These are phyloP conservation scores for Dyspetes luteomarginatus DNA, from an alignment of 2,888 invertebrate genomes.

Conservation along the genomic window DNA sequence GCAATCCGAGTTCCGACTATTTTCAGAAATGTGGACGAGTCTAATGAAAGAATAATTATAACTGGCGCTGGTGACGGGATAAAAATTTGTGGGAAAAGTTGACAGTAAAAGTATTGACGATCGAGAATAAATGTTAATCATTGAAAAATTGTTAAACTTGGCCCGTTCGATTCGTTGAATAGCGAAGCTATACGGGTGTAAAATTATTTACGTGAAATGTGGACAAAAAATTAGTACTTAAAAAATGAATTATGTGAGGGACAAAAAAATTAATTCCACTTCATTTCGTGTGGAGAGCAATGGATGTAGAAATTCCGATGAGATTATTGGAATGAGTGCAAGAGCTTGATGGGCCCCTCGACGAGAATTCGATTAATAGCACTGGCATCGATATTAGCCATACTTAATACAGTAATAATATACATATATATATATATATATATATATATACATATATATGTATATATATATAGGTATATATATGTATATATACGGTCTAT, in stretches of 20 bases:
- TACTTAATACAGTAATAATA: slow-evolving; percentile 59
- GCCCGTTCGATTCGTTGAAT: not conserved
- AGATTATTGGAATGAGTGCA: slow-evolving; percentile 57
- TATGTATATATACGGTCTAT: slow-evolving; percentile 10
- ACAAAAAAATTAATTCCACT: slow-evolving; percentile 39
- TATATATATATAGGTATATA: not conserved
- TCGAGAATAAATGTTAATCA: too few relatives aligned
- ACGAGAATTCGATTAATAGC: slow-evolving; percentile 53
- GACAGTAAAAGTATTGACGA: too few relatives aligned
- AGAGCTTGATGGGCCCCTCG: slow-evolving; percentile 47
- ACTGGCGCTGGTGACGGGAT: too few relatives aligned
- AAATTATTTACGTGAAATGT: slow-evolving; percentile 18
- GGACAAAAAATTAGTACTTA: slow-evolving; percentile 7
- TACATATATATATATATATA: slow-evolving; percentile 13
- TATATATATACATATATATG: slow-evolving; percentile 15
- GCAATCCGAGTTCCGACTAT: too few relatives aligned
- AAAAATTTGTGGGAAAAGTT: too few relatives aligned
- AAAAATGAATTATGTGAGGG: not conserved
- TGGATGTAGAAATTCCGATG: slow-evolving; percentile 23
- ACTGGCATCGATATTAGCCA: slow-evolving; percentile 55
- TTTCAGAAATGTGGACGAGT: too few relatives aligned
- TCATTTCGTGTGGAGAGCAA: not conserved
- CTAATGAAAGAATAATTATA: too few relatives aligned
- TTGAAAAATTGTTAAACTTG: not conserved
- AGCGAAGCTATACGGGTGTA: not conserved